phyloP scores from a whole-genome alignment of 2,113 vertebrate species.

The Galbula dea region DNA sequence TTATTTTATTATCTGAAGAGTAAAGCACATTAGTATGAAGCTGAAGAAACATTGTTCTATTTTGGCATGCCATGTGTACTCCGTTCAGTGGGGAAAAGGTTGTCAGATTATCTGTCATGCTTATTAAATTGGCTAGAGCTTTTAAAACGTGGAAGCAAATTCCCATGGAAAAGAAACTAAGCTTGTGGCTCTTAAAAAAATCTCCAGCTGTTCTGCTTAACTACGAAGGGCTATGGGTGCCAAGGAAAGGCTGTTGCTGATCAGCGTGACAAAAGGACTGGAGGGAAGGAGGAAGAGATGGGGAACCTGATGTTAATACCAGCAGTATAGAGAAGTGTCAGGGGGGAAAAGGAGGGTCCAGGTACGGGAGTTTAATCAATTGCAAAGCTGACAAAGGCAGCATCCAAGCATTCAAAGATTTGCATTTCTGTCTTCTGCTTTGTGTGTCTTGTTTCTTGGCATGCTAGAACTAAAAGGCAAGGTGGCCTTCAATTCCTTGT shows the following conservation, averaged over 20 bases:
- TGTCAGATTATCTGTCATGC: background rate
- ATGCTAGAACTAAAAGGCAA: background rate
- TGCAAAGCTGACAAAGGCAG: background rate
- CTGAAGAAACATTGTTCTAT: background rate
- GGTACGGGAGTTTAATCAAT: background rate
- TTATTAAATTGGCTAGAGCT: background rate
- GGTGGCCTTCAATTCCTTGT: background rate
- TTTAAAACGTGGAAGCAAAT: background rate
- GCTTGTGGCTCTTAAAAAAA: background rate
- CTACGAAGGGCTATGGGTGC: background rate
- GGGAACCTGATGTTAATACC: background rate
- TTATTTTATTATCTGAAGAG: background rate
- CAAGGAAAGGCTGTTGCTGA: background rate
- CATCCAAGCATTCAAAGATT: background rate
- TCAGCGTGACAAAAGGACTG: background rate
- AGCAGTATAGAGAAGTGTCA: background rate
- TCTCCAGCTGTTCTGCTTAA: background rate
- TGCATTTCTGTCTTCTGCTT: background rate
- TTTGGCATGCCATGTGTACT: background rate
- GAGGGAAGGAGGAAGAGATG: background rate
- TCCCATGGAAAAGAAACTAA: background rate
- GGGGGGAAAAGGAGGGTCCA: background rate
- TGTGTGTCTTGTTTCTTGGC: background rate
- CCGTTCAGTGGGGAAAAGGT: background rate
- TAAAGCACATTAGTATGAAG: background rate